phyloP scores from a whole-genome alignment of 2,797 vertebrate genomes.

The Harpagifer antarcticus region DNA sequence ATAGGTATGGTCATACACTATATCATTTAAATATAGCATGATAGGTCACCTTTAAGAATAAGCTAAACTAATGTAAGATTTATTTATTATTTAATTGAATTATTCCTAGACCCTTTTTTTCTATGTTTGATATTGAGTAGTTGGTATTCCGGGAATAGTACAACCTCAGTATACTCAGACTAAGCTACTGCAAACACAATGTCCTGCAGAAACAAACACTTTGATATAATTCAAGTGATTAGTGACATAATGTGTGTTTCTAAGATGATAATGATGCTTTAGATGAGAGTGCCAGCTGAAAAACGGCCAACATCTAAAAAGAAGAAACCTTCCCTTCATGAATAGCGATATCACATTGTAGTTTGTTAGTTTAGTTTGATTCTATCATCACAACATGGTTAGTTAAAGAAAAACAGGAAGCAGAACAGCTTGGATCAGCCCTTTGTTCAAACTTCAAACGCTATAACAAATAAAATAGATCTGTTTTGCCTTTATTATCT shows the following conservation, averaged over 20 bases:
- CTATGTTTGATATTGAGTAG: neutral
- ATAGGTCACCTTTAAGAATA: no score
- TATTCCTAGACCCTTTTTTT: no score
- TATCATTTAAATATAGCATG: no score
- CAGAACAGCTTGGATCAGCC: neutral
- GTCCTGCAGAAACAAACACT: neutral
- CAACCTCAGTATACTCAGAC: constrained; percentile 1
- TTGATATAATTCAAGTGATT: neutral
- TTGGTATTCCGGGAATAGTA: neutral
- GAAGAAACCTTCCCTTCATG: neutral
- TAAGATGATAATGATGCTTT: neutral
- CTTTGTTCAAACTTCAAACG: neutral
- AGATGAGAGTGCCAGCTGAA: neutral
- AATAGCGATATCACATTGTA: neutral
- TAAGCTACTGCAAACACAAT: neutral
- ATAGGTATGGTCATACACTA: no score
- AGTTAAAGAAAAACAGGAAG: neutral
- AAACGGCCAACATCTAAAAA: neutral
- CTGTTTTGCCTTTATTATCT: constrained; percentile 9
- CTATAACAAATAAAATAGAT: neutral
- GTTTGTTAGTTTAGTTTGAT: neutral
- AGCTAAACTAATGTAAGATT: no score
- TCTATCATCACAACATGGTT: neutral
- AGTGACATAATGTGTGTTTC: constrained; percentile 3
- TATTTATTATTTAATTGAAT: no score